Evolutionary conservation across 2,888 invertebrate species (phyloP), one percentile per base, ranked within the genome.

Genomic region (Saturnia pavonia): DNA sequence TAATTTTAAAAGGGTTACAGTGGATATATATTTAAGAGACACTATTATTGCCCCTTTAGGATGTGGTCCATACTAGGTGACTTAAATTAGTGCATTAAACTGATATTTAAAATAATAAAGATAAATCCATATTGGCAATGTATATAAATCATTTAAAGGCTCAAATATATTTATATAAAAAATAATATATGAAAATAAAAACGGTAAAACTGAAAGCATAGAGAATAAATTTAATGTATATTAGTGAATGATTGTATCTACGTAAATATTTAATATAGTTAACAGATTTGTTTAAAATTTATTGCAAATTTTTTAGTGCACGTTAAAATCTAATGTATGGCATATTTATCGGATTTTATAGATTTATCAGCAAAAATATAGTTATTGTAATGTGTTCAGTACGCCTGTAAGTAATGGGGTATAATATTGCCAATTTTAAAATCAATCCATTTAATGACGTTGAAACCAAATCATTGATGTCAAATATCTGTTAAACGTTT

Each of bases 31-130:
- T 22, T 14, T 48, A 65, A 65, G 48, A 25, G 45, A 45, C 68
- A 77, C 71, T 76, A 75, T 76, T 80, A 77, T 83, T 84, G 79
- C 85, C 90, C 85, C 80, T 90, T 54, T 93, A 92, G 92, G 90
- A 88, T 84, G 94, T 90, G 94, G 94, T 93, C 94, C 94, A 94
- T 90, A 87, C 83, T 92, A 94, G 91, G 91, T 92, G 92, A 94
- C 91, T 94, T 94, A 94, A 92, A 87, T 88, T 87, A 88, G 90
- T 92, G 91, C 90, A 91, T 92, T 93, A 93, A 91, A 91, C 82
- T 85, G 78, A 84, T 87, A 86, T 72, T 72, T 87, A 85, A 88
- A 88, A 90, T 88, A 85, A 81, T 85, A 82, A 85, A 82, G 78
- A 77, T 77, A 83, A 82, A 82, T 80, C 79, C 80, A 83, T 84